Conservation (phyloP, 2,888 invertebrate genomes). For the Tipula vernalis region DNA sequence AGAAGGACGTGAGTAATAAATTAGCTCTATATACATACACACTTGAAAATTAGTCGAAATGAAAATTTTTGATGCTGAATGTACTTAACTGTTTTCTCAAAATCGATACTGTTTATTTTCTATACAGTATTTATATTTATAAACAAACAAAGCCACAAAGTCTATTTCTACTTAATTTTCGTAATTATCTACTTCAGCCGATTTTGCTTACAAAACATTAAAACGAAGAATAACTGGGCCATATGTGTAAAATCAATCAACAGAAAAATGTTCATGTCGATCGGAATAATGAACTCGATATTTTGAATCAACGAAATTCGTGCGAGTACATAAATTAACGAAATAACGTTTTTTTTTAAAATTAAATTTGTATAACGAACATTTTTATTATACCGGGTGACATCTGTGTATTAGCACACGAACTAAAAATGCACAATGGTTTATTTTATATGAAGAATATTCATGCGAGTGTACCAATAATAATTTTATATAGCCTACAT, state of each 20-base stretch:
- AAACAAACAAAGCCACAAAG: not conserved
- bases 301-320: not conserved
- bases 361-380: too few species aligned
- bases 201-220: not conserved
- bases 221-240: not conserved
- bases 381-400: too few species aligned
- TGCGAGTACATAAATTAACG: too few species aligned
- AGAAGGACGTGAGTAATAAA: not conserved
- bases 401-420: too few species aligned
- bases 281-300: not conserved
- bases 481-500: too few species aligned
- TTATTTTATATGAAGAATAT: too few species aligned
- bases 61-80: not conserved
- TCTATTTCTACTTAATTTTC: not conserved
- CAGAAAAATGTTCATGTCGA: not conserved
- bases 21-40: not conserved
- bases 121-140: not conserved
- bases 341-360: too few species aligned
- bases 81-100: not conserved
- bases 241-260: not conserved
- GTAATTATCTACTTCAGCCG: not conserved
- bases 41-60: not conserved
- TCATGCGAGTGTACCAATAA: too few species aligned
- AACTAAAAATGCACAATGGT: too few species aligned
- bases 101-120: not conserved